These are phyloP conservation scores for Amphiura filiformis DNA, from an alignment of 35 echinoderm and acorn worm genomes.

Conservation along the genomic window DNA sequence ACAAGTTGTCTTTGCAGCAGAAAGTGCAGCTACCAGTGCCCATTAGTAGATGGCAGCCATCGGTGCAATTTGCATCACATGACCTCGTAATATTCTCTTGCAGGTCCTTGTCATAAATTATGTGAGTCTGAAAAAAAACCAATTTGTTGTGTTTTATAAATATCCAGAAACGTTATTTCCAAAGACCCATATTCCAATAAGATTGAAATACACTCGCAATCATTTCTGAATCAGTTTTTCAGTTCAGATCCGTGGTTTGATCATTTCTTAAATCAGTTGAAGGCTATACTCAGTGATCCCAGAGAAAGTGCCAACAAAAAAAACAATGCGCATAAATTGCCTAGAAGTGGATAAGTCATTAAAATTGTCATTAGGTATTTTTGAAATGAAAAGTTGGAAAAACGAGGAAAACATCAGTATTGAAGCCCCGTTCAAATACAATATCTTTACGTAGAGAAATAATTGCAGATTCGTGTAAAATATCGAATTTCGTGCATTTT, in stretches of 20 bases:
- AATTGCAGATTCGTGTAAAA: neutral
- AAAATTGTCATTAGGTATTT: no score
- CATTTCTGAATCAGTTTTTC: neutral
- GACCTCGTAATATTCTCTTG: conserved; percentile 13
- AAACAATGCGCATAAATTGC: no score
- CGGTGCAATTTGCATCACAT: conserved; percentile 46
- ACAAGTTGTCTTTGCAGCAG: conserved; percentile 56
- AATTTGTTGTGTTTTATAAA: neutral
- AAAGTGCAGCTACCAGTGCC: conserved; percentile 58
- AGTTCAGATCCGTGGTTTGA: neutral
- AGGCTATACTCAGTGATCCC: no score
- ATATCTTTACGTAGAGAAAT: no score
- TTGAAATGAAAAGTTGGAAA: no score
- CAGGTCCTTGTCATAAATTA: neutral
- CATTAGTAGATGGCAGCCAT: conserved; percentile 48
- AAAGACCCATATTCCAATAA: neutral
- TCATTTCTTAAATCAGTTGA: neutral
- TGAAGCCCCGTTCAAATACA: no score
- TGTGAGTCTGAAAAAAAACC: neutral
- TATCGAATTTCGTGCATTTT: neutral
- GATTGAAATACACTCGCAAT: neutral
- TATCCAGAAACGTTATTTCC: neutral
- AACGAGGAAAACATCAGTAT: no score
- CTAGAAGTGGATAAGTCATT: no score
- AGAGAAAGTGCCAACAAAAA: neutral